phyloP scores from a whole-genome alignment of 2,888 invertebrate species.

The Hirtodrosophila cameraria region DNA sequence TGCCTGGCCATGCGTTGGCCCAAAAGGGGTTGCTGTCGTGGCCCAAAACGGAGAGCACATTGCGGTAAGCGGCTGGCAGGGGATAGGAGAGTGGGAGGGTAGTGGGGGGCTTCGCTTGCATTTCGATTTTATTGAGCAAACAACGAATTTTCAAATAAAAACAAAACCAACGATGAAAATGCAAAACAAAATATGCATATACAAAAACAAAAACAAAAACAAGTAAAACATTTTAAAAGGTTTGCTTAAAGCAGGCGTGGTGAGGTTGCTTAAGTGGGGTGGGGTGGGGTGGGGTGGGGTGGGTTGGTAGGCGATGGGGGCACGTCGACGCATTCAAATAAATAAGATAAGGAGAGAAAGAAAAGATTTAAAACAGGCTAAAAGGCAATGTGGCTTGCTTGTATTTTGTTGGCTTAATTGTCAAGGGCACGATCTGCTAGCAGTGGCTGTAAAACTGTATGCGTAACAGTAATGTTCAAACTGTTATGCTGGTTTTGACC shows the following conservation, averaged over 20 bases:
- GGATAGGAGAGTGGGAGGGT: neutral
- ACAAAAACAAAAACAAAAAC: conserved; percentile 15
- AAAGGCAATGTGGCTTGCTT: too few species aligned
- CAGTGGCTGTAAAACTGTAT: conserved; percentile 2
- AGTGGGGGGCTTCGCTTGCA: conserved; percentile 43
- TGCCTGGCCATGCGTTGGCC: conserved; percentile 33
- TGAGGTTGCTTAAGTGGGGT: neutral
- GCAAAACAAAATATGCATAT: conserved; percentile 58
- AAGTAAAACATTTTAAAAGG: conserved; percentile 6
- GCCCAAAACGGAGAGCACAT: conserved; percentile 27
- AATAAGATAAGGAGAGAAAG: neutral
- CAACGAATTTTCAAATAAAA: conserved; percentile 81
- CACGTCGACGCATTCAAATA: neutral
- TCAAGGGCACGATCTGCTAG: neutral
- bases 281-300: neutral
- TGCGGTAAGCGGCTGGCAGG: neutral
- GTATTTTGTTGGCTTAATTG: too few species aligned
- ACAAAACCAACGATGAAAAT: conserved; percentile 76
- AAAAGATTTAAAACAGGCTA: too few species aligned
- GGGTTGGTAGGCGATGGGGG: neutral
- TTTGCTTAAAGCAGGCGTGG: neutral
- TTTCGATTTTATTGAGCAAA: conserved; percentile 84
- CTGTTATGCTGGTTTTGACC: neutral
- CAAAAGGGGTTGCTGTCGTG: conserved; percentile 48
- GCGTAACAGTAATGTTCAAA: conserved; percentile 8